Base-by-base conservation (phyloP, 2,113 vertebrate genomes). In the Nannobrachium achirus region DNA sequence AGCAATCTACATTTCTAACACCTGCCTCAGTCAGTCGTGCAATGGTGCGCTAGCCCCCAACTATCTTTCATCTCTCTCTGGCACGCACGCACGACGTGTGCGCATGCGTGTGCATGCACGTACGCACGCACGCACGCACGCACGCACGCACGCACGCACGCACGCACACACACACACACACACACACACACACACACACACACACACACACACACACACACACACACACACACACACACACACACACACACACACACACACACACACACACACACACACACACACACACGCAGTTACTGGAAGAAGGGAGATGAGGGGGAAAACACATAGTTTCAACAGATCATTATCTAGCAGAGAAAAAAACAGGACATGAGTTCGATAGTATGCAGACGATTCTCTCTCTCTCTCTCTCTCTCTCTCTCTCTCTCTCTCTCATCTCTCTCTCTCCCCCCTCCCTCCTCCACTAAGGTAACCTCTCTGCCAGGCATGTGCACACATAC, bases 1-100 rank as follows among this genome's bases (percentile, higher is more conserved):
- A 92, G 94, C 95, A 93, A 98, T 97, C 96, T 98, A 93, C 95
- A 97, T 96, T 97, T 98, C 95, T 95, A 95, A 97, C 95, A 96
- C 95, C 95, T 95, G 94, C 95, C 94, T 94, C 93, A 94, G 92
- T 95, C 86, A 68, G 90, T 93, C 93, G 91, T 92, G 94, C 92
- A 94, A 91, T 76, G 84, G 66, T 85, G 87, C 87, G 86, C 84
- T 94, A 91, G 91, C 90, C 91, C 90, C 81, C 83, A 90, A 92
- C 87, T 89, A 90, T 89, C 88, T 97, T 97, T 98, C 90, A 97
- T 97, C 95, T 97, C 85, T 75, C 77, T 85, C 81, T 91, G 64
- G 59, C 67, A 71, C 58, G 56, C 44, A 46, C 44, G 14, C 44
- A 13, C 44, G 44, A 25, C 20, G 20, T 4, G 4, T 2, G 4